phyloP scores from a whole-genome alignment of 2,113 vertebrate species.

The Merops nubicus region DNA sequence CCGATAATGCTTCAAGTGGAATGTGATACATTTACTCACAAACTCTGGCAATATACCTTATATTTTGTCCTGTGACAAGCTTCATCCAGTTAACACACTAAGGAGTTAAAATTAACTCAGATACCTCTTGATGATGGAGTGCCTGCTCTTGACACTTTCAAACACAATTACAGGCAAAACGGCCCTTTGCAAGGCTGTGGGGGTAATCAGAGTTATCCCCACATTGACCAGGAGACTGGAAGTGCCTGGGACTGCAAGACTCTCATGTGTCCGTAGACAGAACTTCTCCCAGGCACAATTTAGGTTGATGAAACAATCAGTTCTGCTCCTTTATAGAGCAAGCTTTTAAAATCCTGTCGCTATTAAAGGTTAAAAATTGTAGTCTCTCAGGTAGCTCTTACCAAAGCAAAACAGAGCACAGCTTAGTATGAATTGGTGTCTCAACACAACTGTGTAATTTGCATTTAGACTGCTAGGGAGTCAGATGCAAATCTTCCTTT shows the following conservation, averaged over 20 bases:
- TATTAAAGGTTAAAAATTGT: background rate
- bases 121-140: background rate
- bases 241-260: background rate
- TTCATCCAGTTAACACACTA: background rate
- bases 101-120: background rate
- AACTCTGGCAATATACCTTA: background rate
- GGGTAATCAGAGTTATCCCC: background rate
- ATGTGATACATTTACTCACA: background rate
- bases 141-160: background rate
- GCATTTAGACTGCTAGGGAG: background rate
- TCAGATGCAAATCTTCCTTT: background rate
- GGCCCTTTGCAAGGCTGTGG: background rate
- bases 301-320: constrained; percentile 1
- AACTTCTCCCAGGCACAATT: background rate
- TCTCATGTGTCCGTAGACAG: background rate
- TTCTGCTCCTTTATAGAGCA: background rate
- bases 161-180: background rate
- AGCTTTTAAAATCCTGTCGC: background rate
- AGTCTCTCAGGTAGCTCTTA: background rate
- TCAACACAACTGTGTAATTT: background rate
- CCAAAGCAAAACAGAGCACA: background rate
- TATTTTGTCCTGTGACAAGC: background rate
- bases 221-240: background rate
- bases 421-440: background rate
- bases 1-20: background rate